Base-by-base conservation (phyloP, 1,140 invertebrate genomes). In the Dryas iulia region DNA sequence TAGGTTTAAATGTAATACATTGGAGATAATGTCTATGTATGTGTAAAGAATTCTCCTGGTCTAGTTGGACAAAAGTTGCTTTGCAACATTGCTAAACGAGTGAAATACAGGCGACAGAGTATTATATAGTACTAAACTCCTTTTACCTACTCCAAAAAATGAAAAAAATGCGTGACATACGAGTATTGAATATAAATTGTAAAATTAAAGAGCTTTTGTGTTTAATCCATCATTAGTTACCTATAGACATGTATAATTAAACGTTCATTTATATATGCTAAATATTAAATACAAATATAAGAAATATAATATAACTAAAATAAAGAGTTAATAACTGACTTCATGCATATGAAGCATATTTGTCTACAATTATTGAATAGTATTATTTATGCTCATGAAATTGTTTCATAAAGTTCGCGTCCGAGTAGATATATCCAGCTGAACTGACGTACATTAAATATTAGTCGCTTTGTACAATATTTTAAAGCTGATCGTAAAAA, bases 401-500 rank as follows among this genome's bases (percentile, higher is more conserved):
- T 21, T 18, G 39, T 47, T 21, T 47, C 18, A 47, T 21, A 47
- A 47, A 56, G 54, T 56, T 56, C 24, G 54, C n/a, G 54, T 12
- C 18, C 54, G 39, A 47, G 39, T 21, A 47, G 7, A 59, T 59
- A 57, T 59, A 63, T 35, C 58, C 14, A 47, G 54, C 39, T 23
- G 21, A 31, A 68, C 35, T 68, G 66, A 68, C 53, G 66, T 62
- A 68, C 10, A 31, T 31, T 39, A 24, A 62, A 39, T 60, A 62
- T 68, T 62, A 62, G 59, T 68, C 56, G 52, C 24, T 68, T 57
- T 68, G 66, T 57, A 52, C 52, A 56, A 64, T 56, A 56, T 63
- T 69, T 59, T 59, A 59, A 21, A 59, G 56, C 23, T 23, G 35
- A n/a, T 63, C 67, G 61, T 69, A 69, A 69, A 69, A 47, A 69